phyloP scores from a whole-genome alignment of 2,797 vertebrate species.

The Enteromius argenteus region DNA sequence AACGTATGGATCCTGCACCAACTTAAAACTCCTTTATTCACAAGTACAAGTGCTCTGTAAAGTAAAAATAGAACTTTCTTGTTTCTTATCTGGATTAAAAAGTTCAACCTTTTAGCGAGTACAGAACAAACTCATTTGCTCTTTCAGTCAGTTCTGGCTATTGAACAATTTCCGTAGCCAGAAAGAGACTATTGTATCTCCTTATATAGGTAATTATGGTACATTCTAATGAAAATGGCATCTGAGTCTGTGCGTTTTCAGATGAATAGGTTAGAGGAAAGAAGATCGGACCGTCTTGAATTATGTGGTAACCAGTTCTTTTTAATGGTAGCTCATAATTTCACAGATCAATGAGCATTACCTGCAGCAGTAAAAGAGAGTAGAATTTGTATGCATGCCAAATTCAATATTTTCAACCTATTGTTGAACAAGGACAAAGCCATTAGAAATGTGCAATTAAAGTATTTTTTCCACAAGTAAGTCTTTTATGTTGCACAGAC shows the following conservation, averaged over 20 bases:
- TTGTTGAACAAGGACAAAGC: constrained; percentile 68
- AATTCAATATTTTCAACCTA: constrained; percentile 76
- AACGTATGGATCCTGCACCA: not conserved
- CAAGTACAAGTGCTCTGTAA: not conserved
- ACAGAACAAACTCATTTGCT: constrained; percentile 31
- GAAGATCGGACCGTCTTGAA: constrained; percentile 69
- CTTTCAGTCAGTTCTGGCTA: constrained; percentile 17
- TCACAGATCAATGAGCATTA: constrained; percentile 83
- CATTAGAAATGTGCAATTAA: constrained; percentile 43
- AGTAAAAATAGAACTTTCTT: constrained; percentile 14
- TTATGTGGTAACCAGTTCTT: constrained; percentile 69
- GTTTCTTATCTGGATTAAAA: constrained; percentile 34
- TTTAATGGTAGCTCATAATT: constrained; percentile 80
- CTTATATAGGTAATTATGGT: constrained; percentile 46
- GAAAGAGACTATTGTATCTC: constrained; percentile 38
- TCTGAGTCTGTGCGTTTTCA: constrained; percentile 68
- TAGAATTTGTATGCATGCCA: constrained; percentile 74
- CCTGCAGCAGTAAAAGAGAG: constrained; percentile 71
- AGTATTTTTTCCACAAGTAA: not conserved
- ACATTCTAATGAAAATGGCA: constrained; percentile 65
- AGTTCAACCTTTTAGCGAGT: constrained; percentile 5
- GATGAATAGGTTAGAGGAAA: constrained; percentile 70
- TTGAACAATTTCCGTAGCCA: constrained; percentile 31
- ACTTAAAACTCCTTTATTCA: not conserved
- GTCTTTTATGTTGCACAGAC: constrained; percentile 16